phyloP scores from a whole-genome alignment of 2,888 invertebrate species.

The Xylocampa areola region DNA sequence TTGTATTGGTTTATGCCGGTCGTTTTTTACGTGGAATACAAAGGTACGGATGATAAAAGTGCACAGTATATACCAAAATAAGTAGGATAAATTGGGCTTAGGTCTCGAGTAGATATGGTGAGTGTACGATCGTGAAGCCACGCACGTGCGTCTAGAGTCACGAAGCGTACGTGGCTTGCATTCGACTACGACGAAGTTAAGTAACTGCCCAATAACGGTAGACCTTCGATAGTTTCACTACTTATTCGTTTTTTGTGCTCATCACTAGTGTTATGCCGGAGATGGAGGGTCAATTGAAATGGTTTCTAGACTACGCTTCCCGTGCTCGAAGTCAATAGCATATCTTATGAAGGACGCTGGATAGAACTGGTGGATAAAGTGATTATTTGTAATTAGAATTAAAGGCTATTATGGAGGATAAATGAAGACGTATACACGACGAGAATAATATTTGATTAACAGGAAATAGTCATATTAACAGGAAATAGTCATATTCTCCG shows the following conservation, averaged over 20 bases:
- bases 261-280: conserved; percentile 36
- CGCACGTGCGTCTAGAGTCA: conserved; percentile 80
- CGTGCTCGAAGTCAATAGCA: conserved; percentile 62
- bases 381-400: no score
- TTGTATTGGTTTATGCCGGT: conserved; percentile 59
- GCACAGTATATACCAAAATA: conserved; percentile 71
- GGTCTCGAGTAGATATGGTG: conserved; percentile 72
- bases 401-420: no score
- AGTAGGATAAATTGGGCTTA: conserved; percentile 78
- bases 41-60: conserved; percentile 66
- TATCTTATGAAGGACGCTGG: conserved; percentile 39
- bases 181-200: conserved; percentile 65
- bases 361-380: background rate
- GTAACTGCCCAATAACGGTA: conserved; percentile 66
- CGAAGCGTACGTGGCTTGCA: conserved; percentile 73
- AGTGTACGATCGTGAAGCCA: conserved; percentile 68
- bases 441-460: no score
- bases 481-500: no score
- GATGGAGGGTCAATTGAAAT: conserved; percentile 58
- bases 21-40: conserved; percentile 62
- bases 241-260: conserved; percentile 47
- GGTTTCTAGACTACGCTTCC: conserved; percentile 61
- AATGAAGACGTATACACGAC: no score
- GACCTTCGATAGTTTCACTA: conserved; percentile 61
- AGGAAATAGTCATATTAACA: no score